Percentiles rank a stretch among this genome's conserved stretches.
phyloP scores from a whole-genome alignment of 2,797 vertebrate species.

The Corythornis leucogaster region DNA sequence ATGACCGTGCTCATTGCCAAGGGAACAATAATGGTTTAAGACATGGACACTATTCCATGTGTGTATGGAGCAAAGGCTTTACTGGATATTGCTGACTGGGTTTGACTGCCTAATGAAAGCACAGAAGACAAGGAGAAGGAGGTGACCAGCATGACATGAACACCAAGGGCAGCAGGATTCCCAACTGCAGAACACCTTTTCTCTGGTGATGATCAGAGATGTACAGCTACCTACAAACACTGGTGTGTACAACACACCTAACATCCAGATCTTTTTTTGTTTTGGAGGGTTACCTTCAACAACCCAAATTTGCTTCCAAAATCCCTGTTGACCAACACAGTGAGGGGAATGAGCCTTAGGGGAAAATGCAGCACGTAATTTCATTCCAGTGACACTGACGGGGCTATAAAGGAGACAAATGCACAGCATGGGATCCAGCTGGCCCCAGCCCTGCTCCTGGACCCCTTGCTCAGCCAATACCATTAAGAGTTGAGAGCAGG shows the following conservation, averaged over 20 bases:
- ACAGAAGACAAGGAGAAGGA: fast-evolving
- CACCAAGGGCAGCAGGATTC: neutral
- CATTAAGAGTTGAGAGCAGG: neutral
- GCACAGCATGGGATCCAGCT: slow-evolving; percentile 28
- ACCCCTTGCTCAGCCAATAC: neutral
- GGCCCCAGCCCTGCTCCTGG: slow-evolving; percentile 34
- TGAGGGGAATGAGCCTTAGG: neutral
- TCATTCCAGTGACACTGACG: neutral
- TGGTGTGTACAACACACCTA: neutral
- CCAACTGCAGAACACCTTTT: neutral
- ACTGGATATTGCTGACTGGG: neutral
- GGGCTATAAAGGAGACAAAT: neutral
- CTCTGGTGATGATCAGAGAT: neutral
- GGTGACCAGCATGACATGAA: fast-evolving
- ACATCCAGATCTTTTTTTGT: neutral
- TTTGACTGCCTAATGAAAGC: neutral
- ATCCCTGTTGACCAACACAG: neutral
- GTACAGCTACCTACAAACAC: neutral
- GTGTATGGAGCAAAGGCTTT: neutral
- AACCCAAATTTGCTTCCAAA: neutral
- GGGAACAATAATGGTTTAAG: neutral
- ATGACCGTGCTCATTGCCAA: neutral
- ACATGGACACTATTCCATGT: fast-evolving
- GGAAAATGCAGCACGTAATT: slow-evolving; percentile 28
- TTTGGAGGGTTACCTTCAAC: neutral